These are phyloP conservation scores for Protomyctophum bolini DNA, from an alignment of 2,113 vertebrate genomes.

Conservation along the genomic window DNA sequence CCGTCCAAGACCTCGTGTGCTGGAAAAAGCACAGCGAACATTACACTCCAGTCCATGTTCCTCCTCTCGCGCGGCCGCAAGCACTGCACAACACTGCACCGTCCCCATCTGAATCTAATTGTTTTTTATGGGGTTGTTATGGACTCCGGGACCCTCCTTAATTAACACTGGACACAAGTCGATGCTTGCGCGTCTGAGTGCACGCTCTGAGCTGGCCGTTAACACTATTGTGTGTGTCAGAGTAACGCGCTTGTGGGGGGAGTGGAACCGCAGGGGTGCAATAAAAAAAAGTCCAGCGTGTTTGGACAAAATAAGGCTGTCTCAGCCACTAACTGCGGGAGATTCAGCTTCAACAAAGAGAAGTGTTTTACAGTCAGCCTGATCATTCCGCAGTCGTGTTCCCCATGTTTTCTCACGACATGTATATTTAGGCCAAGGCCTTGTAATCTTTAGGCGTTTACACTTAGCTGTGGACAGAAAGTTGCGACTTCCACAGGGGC, in stretches of 20 bases:
- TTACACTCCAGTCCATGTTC: conserved; percentile 45
- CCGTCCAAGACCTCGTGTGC: conserved; percentile 54
- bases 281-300: conserved; percentile 53
- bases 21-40: conserved; percentile 43
- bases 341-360: conserved; percentile 38
- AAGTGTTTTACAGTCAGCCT: conserved; percentile 37
- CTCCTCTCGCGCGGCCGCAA: conserved; percentile 31
- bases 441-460: conserved; percentile 54
- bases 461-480: conserved; percentile 60
- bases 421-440: conserved; percentile 60
- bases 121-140: conserved; percentile 72
- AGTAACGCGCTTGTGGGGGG: conserved; percentile 56
- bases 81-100: conserved; percentile 33
- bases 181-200: conserved; percentile 43
- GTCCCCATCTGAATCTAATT: conserved; percentile 68
- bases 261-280: conserved; percentile 37
- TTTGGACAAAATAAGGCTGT: conserved; percentile 55
- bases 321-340: conserved; percentile 41
- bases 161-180: conserved; percentile 71
- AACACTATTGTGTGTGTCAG: conserved; percentile 55
- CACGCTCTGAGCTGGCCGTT: conserved; percentile 50
- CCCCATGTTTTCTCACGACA: conserved; percentile 68
- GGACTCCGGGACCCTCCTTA: conserved; percentile 62
- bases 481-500: conserved; percentile 47
- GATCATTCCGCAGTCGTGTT: conserved; percentile 34